Percentiles rank a stretch among this genome's conserved stretches.
These are phyloP conservation scores for Pseudochirops cupreus DNA, from an alignment of 2,797 vertebrate genomes.

Conservation along the genomic window DNA sequence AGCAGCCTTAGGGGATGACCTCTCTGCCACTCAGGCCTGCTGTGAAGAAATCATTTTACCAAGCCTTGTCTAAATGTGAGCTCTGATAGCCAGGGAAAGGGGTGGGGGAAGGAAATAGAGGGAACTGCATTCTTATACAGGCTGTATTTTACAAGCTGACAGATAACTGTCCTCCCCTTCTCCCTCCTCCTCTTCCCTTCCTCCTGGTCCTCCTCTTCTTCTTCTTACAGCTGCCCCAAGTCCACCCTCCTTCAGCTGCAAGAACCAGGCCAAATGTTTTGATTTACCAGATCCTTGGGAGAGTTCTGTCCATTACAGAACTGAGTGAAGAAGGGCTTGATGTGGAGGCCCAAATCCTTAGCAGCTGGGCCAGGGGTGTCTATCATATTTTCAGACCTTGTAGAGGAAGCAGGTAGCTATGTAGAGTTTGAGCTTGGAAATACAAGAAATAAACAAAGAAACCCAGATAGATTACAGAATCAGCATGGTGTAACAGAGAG, in stretches of 20 bases:
- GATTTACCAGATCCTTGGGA: neutral
- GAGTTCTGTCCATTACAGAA: neutral
- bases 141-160: neutral
- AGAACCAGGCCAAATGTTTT: neutral
- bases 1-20: neutral
- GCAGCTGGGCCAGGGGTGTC: neutral
- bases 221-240: neutral
- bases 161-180: neutral
- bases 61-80: fast-evolving
- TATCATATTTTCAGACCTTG: neutral
- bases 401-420: neutral
- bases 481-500: neutral
- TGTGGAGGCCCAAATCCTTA: neutral
- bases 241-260: neutral
- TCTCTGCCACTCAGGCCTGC: fast-evolving
- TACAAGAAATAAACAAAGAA: neutral
- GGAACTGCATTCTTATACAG: too few species aligned
- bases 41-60: neutral
- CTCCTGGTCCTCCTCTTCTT: neutral
- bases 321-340: neutral
- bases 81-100: neutral
- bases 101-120: neutral
- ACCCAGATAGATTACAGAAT: neutral
- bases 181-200: neutral
- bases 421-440: neutral